A percentile compares a stretch with the other conserved stretches of the same genome.
These are phyloP conservation scores for Ondatra zibethicus DNA, from an alignment of 2,113 vertebrate species.

Conservation along the genomic window DNA sequence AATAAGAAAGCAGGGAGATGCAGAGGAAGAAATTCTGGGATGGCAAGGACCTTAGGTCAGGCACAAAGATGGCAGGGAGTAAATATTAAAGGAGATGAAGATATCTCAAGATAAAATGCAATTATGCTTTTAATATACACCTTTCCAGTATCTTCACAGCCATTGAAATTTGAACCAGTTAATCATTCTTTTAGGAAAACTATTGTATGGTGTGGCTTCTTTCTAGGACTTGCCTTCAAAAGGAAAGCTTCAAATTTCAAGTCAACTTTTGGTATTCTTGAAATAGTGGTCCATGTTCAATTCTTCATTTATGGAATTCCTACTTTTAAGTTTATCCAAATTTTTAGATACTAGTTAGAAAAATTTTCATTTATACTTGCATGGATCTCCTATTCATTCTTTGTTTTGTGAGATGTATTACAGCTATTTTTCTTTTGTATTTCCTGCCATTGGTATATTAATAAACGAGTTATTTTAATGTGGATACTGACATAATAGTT, in stretches of 20 bases:
- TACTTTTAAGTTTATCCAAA: not conserved
- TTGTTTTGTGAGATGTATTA: not conserved
- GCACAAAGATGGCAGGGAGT: not conserved
- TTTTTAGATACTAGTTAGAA: not conserved
- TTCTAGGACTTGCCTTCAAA: not conserved
- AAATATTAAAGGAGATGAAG: not conserved
- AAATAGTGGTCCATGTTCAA: not conserved
- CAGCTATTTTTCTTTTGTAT: not conserved
- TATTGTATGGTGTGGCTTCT: not conserved
- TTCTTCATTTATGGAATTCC: not conserved
- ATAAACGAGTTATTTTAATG: conserved; percentile 6
- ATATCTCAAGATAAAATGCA: not conserved
- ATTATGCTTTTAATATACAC: not conserved
- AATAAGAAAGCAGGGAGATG: not conserved
- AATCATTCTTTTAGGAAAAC: not conserved
- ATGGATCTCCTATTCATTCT: not conserved
- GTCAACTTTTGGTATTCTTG: not conserved
- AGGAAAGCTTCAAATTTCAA: not conserved
- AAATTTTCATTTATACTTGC: not conserved
- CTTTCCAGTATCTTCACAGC: not conserved
- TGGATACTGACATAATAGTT: not conserved
- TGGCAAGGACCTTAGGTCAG: not conserved
- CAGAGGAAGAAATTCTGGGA: not conserved
- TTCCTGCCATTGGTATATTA: not conserved
- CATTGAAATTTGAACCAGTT: no score